Conservation (phyloP, 2,888 invertebrate species). For the Dermolepida albohirtum region DNA sequence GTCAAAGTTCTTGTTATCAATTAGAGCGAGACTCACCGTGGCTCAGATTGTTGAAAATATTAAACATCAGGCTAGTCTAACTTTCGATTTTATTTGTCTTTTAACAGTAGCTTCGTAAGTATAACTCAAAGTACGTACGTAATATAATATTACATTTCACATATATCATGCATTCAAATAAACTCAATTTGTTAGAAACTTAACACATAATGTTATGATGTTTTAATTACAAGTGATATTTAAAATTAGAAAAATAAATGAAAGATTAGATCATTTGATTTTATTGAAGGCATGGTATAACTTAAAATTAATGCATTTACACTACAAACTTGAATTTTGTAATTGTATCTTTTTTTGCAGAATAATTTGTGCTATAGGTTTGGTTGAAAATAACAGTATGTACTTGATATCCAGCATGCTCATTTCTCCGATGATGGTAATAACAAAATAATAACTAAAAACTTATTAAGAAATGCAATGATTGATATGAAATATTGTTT, state of each 20-base stretch:
- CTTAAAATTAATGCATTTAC: no score
- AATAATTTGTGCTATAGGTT: conserved; percentile 77
- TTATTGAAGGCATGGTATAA: no score
- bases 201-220: no score
- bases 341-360: conserved; percentile 60
- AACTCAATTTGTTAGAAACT: no score
- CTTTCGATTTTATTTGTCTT: conserved; percentile 81
- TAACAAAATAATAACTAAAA: neutral
- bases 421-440: conserved; percentile 83
- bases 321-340: neutral
- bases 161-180: no score
- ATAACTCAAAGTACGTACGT: neutral
- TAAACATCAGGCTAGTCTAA: conserved; percentile 75
- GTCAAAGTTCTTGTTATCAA: conserved; percentile 74
- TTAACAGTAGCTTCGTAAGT: conserved; percentile 77
- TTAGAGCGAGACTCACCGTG: conserved; percentile 75
- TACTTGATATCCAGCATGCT: conserved; percentile 84
- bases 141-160: neutral
- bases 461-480: no score
- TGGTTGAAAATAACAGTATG: conserved; percentile 80
- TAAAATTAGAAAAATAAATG: no score
- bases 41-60: conserved; percentile 79
- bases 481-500: no score
- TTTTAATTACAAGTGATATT: no score
- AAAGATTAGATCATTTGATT: no score